Evolutionary conservation across 2,797 vertebrate genomes (phyloP), one percentile per base, ranked within the genome.

Genomic region (Falco columbarius): DNA sequence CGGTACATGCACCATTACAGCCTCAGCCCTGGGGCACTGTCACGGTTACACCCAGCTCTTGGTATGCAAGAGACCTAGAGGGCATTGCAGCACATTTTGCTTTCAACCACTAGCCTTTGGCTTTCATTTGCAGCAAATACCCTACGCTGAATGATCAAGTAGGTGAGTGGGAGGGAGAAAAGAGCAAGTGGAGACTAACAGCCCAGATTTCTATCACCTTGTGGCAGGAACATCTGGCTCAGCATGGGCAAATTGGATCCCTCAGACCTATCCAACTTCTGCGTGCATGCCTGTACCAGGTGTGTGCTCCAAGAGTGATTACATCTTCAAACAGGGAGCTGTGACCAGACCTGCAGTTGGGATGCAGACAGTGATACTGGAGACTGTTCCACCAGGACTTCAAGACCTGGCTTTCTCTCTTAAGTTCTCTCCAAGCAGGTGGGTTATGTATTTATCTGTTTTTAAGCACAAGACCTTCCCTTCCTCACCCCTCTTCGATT

Each of bases 181-280:
- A 95, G 79, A 95, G 77, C 98, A 68, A 97, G 97, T 85, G 89
- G 61, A 91, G 96, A 95, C 96, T 91, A 75, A 97, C 79, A 89
- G 92, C 79, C 81, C 86, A 96, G 83, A 96, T 97, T 86, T 93
- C 84, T 76, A 86, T 90, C 84, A 65, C 81, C 70, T 58, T 81
- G 89, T 95, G 52, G 86, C 94, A 97, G 83, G 91, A 97, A 97
- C 95, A 97, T 96, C 94, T 97, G 95, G 96, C 90, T 81, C 67
- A 84, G 90, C 91, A 86, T 0, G 1, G 71, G 83, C 84, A 91
- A 75, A 94, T 59, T 0, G 0, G 40, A 94, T 91, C 65, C 65
- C 38, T 93, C 36, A 83, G 75, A 79, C 75, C 79, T 56, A 88
- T 29, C 93, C 65, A 1, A 51, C 77, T 91, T 76, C 71, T 73